phyloP scores from a whole-genome alignment of 2,797 vertebrate genomes.

The Rhabdomys pumilio region DNA sequence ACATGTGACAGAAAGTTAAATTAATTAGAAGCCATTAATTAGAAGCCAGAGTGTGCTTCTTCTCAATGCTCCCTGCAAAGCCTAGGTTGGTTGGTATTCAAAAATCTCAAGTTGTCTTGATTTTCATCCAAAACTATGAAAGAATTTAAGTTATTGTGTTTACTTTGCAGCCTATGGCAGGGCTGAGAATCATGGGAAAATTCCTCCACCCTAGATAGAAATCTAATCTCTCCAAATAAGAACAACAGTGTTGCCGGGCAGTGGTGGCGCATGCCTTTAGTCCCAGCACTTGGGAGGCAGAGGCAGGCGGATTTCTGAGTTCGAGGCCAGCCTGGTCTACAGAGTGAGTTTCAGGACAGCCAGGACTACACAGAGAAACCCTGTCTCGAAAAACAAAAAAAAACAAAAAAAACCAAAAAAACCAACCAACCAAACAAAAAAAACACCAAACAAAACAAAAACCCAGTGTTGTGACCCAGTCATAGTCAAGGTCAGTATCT shows the following conservation, averaged over 20 bases:
- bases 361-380: too few species aligned
- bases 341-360: too few species aligned
- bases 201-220: conserved; percentile 53
- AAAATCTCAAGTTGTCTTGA: neutral
- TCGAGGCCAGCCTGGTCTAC: too few species aligned
- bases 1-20: neutral
- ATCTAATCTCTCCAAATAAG: conserved; percentile 64
- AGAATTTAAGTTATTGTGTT: conserved; percentile 29
- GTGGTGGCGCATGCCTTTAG: too few species aligned
- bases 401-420: too few species aligned
- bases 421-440: too few species aligned
- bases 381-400: too few species aligned
- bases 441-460: too few species aligned
- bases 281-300: too few species aligned
- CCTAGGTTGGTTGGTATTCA: neutral
- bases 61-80: neutral
- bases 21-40: neutral
- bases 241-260: neutral
- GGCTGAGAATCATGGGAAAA: conserved; percentile 55
- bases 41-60: neutral
- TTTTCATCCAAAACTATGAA: conserved; percentile 57
- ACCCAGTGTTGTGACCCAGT: neutral
- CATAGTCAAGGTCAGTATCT: neutral
- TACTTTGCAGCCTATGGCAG: neutral
- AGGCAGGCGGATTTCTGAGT: too few species aligned